Evolutionary conservation across 2,888 invertebrate genomes (phyloP).

Genomic region (Phyllotreta cruciferae): DNA sequence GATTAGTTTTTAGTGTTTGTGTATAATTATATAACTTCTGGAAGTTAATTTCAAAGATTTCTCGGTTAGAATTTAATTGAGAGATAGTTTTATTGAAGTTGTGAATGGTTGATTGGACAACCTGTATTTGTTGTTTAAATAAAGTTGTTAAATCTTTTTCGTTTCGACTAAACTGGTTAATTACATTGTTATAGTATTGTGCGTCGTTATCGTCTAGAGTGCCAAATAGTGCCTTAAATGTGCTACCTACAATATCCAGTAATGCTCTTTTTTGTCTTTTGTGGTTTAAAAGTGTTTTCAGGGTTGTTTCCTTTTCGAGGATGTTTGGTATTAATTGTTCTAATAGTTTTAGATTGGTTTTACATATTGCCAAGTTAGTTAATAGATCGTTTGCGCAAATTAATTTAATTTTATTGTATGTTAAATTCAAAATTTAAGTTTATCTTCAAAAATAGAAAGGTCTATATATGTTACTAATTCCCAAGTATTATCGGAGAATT

Average conservation of each 20-base stretch:
- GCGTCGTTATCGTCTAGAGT: not conserved
- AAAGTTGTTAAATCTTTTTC: too few species aligned
- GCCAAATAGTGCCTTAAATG: constrained; percentile 7
- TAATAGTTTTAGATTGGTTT: constrained; percentile 9
- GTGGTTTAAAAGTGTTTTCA: too few species aligned
- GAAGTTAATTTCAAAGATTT: too few species aligned
- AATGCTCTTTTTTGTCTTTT: too few species aligned
- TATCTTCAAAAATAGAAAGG: constrained; percentile 6
- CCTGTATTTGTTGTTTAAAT: too few species aligned
- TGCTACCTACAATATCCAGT: constrained; percentile 6
- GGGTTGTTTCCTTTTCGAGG: too few species aligned
- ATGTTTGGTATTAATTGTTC: not conserved
- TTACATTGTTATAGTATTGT: too few species aligned
- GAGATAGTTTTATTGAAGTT: constrained; percentile 22
- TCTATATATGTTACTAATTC: too few species aligned
- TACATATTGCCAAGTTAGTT: constrained; percentile 3
- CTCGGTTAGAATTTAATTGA: constrained; percentile 11
- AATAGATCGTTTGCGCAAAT: constrained; percentile 1
- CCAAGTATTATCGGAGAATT: not conserved
- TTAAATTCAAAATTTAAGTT: not conserved
- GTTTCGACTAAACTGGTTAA: too few species aligned
- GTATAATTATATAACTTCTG: constrained; percentile 4
- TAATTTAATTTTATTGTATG: not conserved
- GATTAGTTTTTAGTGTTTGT: not conserved
- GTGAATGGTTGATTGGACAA: constrained; percentile 10